Evolutionary conservation across 53 echinoderm and acorn worm genomes (phyloP), one percentile per base, ranked within the genome.

Genomic region (Paracentrotus lividus): DNA sequence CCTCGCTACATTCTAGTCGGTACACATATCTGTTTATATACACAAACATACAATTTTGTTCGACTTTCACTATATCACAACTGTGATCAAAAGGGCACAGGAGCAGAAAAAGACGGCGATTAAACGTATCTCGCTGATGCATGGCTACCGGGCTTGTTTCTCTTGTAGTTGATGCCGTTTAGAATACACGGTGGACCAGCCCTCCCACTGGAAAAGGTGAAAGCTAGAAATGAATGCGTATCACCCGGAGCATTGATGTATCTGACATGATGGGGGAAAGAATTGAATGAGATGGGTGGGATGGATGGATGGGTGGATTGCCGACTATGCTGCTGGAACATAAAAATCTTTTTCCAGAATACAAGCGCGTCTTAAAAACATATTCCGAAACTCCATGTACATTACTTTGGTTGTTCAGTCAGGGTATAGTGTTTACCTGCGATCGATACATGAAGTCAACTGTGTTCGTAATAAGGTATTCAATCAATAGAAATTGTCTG

Each of bases 401-500:
- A n/a, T n/a, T n/a, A n/a, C n/a, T n/a, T n/a, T n/a, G n/a, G n/a
- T 81, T 81, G 44, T 47, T 47, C 45, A 45, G 8, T 34, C 56
- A 54, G 33, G 36, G 86, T 36, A 2, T 53, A 55, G 56, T 55
- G 56, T 53, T 86, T 86, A 44, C 86, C 18, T 20, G 47, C 57
- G 13, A 86, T 86, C 86, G 56, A 55, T 86, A 34, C 32, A 54
- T 21, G 36, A 34, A 55, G 86, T 86, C 86, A 86, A 56, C 86
- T 86, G 86, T 86, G 56, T 32, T 86, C 56, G 55, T 56, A 56
- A 86, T 86, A 85, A 7, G 29, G 85, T 85, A 55, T 36, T 86
- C 56, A 56, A 86, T 86, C 86, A 56, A 85, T 85, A 12, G 54
- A n/a, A 38, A 86, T 34, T 56, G 56, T 18, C 29, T 34, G 26